phyloP scores from a whole-genome alignment of 2,113 vertebrate species.

The Sapayoa aenigma region DNA sequence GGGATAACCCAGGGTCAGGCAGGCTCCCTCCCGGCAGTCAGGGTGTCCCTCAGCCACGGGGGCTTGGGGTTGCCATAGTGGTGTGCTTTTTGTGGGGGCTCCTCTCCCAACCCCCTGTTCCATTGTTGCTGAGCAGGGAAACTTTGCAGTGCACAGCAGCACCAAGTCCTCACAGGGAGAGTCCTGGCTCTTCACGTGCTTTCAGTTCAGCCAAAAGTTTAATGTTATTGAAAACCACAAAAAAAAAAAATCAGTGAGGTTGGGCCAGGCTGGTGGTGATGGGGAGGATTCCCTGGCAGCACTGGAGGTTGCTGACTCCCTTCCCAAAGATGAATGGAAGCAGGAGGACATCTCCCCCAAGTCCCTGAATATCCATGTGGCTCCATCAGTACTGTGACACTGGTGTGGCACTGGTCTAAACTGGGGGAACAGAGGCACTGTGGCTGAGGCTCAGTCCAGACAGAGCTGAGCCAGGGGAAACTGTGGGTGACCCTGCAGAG shows the following conservation, averaged over 20 bases:
- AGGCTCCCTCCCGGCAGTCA: not conserved
- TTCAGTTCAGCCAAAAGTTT: not conserved
- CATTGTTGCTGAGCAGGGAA: not conserved
- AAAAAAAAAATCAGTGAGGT: not conserved
- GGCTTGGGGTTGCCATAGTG: not conserved
- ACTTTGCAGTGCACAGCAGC: not conserved
- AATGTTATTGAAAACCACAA: not conserved
- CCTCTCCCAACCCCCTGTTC: not conserved
- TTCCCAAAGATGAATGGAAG: not conserved
- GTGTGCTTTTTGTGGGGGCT: not conserved
- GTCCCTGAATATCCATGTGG: accelerated
- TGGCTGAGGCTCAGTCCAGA: not conserved
- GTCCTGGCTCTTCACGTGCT: not conserved
- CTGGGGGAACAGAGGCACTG: accelerated
- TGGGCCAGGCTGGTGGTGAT: not conserved
- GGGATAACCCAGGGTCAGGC: not conserved
- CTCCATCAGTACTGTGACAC: not conserved
- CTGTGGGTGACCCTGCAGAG: accelerated
- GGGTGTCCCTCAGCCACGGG: accelerated
- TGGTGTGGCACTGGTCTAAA: not conserved
- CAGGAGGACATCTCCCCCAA: not conserved
- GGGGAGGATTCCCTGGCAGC: not conserved
- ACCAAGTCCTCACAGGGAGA: not conserved
- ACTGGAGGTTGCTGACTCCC: not conserved
- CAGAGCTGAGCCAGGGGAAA: not conserved